phyloP scores from a whole-genome alignment of 2,113 vertebrate species.

The Gorilla gorilla region DNA sequence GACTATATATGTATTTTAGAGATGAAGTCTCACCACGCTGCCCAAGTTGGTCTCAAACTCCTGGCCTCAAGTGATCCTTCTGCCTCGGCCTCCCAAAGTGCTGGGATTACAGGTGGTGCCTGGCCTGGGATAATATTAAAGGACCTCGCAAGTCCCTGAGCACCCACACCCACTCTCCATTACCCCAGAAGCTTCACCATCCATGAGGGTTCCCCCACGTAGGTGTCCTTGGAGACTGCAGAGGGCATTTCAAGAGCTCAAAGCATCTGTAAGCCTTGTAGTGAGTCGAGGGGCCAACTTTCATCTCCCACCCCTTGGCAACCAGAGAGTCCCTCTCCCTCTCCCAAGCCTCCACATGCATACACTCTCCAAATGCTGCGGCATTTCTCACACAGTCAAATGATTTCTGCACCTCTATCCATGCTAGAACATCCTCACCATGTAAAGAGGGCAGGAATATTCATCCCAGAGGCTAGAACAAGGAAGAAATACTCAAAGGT shows the following conservation, averaged over 20 bases:
- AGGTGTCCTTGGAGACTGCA: neutral
- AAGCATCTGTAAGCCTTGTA: accelerated
- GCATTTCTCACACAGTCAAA: no score
- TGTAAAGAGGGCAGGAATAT: neutral
- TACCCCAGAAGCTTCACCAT: neutral
- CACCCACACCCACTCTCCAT: accelerated
- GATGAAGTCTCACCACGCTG: no score
- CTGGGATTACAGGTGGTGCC: no score
- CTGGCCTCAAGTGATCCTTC: no score
- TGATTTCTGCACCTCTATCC: accelerated
- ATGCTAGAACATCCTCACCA: accelerated
- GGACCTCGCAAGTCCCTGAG: neutral
- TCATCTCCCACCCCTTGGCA: neutral
- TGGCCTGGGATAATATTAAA: neutral
- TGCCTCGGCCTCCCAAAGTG: no score
- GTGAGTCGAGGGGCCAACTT: accelerated
- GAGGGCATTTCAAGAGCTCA: neutral
- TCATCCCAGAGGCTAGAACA: accelerated
- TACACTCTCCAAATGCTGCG: neutral
- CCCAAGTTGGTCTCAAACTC: no score
- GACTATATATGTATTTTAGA: no score
- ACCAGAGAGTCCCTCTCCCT: neutral
- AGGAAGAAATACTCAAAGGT: neutral
- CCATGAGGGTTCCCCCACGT: accelerated
- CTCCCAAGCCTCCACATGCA: neutral